Evolutionary conservation across 2,888 invertebrate species (phyloP), one percentile per base, ranked within the genome.

Genomic region (Drosophila quinaria): DNA sequence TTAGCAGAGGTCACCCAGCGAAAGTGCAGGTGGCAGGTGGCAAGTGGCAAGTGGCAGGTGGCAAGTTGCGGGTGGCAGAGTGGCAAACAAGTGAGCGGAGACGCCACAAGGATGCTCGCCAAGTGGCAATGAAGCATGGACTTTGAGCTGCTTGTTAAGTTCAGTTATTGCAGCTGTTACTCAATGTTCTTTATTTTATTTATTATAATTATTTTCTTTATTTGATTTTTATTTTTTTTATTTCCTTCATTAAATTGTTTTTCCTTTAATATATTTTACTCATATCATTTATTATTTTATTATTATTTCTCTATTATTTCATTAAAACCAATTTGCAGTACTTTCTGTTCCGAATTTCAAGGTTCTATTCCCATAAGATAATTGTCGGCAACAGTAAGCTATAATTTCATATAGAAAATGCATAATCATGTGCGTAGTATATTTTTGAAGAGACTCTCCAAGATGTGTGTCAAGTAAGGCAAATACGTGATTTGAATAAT

Each of bases 401-500:
- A 73, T 82, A 87, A 82, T 87, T 79, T 56, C 52, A 42, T 49
- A 52, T 56, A 70, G 62, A 85, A 87, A 85, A 87, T 87, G 86
- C 88, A 87, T 85, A 78, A 87, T 87, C 86, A 87, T 86, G 86
- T 69, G 64, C 77, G 58, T 49, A 61, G 41, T 37, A 44, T 29
- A 29, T 42, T 59, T n/a, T 50, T 35, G 3, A 54, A 19, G 46
- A 47, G 41, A 17, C 25, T 50, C 31, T 22, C 3, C 22, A n/a
- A 37, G 42, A 29, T 55, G 65, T 79, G 58, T 73, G 80, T 68
- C 85, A 86, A 80, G 74, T 69, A 64, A 65, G 67, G 59, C 60
- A 81, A 79, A 81, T 79, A 87, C 86, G 87, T 86, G 86, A 77
- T 81, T 80, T 73, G 86, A 85, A 86, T 86, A 70, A 65, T 76